phyloP scores from a whole-genome alignment of 2,888 invertebrate genomes.

The Himalopsyche japonica region DNA sequence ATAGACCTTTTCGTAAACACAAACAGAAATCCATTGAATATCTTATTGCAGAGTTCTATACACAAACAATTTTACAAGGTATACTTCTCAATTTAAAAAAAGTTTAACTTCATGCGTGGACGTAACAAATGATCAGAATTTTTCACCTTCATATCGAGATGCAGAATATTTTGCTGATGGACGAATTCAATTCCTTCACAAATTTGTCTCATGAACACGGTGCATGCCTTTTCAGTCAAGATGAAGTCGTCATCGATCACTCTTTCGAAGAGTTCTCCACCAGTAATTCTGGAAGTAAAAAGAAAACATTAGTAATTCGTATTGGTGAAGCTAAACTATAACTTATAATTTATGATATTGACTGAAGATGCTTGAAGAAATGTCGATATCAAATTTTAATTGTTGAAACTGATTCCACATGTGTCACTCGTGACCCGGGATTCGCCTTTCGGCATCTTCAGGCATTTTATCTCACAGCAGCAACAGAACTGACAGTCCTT shows the following conservation, averaged over 20 bases:
- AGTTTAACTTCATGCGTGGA: not conserved
- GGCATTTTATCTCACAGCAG: no score
- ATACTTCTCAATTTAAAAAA: no score
- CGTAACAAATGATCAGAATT: not conserved
- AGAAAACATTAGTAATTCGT: not conserved
- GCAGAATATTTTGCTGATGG: slow-evolving; percentile 92
- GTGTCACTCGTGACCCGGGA: no score
- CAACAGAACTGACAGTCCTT: no score
- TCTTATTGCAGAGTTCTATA: not conserved
- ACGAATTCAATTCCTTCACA: slow-evolving; percentile 98
- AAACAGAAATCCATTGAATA: not conserved
- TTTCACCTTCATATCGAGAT: slow-evolving; percentile 93
- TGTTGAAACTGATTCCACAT: no score
- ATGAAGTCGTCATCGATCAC: slow-evolving; percentile 98
- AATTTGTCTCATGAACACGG: slow-evolving; percentile 96
- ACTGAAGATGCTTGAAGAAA: no score
- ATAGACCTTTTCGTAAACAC: not conserved
- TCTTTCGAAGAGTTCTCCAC: slow-evolving; percentile 97
- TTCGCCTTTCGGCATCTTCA: no score
- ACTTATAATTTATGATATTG: no score
- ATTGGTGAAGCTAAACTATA: no score
- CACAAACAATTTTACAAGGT: not conserved
- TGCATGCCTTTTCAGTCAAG: slow-evolving; percentile 93
- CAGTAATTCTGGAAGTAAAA: slow-evolving; percentile 77
- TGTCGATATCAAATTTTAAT: no score